These are phyloP conservation scores for Heliconius ethilla DNA, from an alignment of 2,888 invertebrate genomes.

Conservation along the genomic window DNA sequence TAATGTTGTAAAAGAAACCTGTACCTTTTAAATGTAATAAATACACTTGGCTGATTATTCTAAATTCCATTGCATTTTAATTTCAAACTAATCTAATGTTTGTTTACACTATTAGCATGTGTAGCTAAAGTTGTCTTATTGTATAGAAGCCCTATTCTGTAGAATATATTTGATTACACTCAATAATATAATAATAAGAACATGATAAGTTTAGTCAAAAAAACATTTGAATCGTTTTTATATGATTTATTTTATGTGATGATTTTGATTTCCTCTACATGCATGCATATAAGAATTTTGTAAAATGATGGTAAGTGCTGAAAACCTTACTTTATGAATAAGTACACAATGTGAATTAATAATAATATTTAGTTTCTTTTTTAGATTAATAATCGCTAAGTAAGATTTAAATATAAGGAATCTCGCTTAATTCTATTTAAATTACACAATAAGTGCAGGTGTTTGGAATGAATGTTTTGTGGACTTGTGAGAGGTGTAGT, in stretches of 20 bases:
- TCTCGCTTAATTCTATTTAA: constrained; percentile 5
- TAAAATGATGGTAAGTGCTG: neutral
- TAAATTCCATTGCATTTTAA: neutral
- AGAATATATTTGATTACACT: neutral
- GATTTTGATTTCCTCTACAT: neutral
- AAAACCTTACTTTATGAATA: neutral
- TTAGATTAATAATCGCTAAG: neutral
- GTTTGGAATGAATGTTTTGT: neutral
- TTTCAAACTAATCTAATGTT: neutral
- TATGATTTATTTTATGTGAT: neutral
- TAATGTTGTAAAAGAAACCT: neutral
- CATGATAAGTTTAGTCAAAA: neutral
- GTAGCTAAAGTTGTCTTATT: neutral
- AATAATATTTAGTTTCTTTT: neutral
- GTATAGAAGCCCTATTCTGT: neutral
- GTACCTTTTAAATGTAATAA: neutral
- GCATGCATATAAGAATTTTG: neutral
- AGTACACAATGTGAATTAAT: neutral
- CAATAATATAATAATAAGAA: no score
- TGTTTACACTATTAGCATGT: neutral
- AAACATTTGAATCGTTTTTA: no score
- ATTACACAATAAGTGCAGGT: neutral
- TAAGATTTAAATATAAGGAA: constrained; percentile 16
- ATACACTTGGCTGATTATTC: constrained; percentile 1
- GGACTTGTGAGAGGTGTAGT: neutral